A percentile compares a stretch with the other conserved stretches of the same genome.
Conservation (phyloP, 2,888 invertebrate genomes). For the Morpho helenor region DNA sequence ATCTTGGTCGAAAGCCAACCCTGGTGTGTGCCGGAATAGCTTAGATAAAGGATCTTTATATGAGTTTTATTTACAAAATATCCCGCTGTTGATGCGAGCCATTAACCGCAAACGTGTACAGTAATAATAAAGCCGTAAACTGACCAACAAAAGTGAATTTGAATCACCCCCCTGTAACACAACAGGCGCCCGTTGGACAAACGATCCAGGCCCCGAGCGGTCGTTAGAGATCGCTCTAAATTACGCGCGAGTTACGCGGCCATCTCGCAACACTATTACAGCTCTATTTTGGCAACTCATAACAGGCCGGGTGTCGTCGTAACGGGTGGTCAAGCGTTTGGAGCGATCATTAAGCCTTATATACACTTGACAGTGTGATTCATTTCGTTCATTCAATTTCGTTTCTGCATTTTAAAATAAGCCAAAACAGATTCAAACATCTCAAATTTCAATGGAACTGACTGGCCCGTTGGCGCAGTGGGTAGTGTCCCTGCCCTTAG, state of each 20-base stretch:
- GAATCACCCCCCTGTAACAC: slow-evolving; percentile 51
- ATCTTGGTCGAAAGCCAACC: too few relatives aligned
- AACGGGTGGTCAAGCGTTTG: slow-evolving; percentile 41
- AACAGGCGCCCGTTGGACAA: slow-evolving; percentile 55
- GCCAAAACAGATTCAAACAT: too few relatives aligned
- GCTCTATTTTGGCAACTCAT: slow-evolving; percentile 76
- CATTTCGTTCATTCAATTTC: too few relatives aligned
- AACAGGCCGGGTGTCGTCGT: slow-evolving; percentile 64
- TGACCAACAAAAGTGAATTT: slow-evolving; percentile 70
- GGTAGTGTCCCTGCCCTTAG: too few relatives aligned
- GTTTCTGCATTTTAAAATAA: background rate
- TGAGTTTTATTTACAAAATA: slow-evolving; percentile 35
- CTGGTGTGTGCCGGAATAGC: too few relatives aligned
- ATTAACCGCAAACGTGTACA: slow-evolving; percentile 49
- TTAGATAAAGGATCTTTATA: too few relatives aligned
- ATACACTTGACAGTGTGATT: slow-evolving; percentile 6
- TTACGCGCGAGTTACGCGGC: slow-evolving; percentile 67
- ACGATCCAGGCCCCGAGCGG: slow-evolving; percentile 49
- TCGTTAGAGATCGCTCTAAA: slow-evolving; percentile 66
- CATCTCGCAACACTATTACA: slow-evolving; percentile 70
- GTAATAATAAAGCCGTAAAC: slow-evolving; percentile 57
- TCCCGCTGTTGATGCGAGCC: slow-evolving; percentile 48
- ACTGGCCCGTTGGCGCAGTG: too few relatives aligned
- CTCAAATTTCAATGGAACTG: too few relatives aligned
- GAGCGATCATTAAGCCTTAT: slow-evolving; percentile 54